Base-by-base conservation (phyloP, 2,797 vertebrate genomes). In the Sylvia borin region DNA sequence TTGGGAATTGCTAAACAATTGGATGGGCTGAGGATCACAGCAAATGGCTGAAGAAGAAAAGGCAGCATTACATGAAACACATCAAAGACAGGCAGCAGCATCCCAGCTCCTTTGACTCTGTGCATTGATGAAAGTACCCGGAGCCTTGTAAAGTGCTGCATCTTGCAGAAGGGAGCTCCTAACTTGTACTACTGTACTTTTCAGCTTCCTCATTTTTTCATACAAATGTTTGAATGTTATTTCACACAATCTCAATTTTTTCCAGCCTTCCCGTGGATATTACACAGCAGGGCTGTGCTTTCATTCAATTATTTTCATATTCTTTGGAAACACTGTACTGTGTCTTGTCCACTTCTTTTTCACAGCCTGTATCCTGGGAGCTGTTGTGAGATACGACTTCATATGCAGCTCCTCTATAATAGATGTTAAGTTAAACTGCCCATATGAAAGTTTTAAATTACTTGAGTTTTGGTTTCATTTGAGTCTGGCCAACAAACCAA, bases 401-500 rank as follows among this genome's bases (percentile, higher is more conserved):
- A 43, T 48, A 26, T 45, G 25, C 77, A 90, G 31, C 15, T 91
- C 54, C 60, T 42, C 36, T 91, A 9, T 61, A 48, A 34, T 78
- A 31, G 47, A 55, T 90, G 53, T 36, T 76, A 94, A 90, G 5
- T 88, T 87, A 71, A 79, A 84, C 51, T 71, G 38, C 27, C 25
- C 76, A 32, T 87, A 76, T 48, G 67, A 95, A 95, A 87, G 34
- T 43, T 75, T 29, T 64, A 53, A 83, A 91, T 85, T 62, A 80
- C 60, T 95, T 92, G 71, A 89, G 53, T 94, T 94, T 94, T 90
- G 74, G 38, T 47, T 95, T 93, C 76, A 57, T 74, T 95, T 94
- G 19, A 82, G 15, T 71, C 68, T 77, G 32, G 86, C 61, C 64
- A 83, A 54, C 66, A 82, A 94, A 36, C 79, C 71, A 92, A 36